Percentiles rank a stretch among this genome's conserved stretches.
These are phyloP conservation scores for Squalus acanthias DNA, from an alignment of 2,797 vertebrate genomes.

Conservation along the genomic window DNA sequence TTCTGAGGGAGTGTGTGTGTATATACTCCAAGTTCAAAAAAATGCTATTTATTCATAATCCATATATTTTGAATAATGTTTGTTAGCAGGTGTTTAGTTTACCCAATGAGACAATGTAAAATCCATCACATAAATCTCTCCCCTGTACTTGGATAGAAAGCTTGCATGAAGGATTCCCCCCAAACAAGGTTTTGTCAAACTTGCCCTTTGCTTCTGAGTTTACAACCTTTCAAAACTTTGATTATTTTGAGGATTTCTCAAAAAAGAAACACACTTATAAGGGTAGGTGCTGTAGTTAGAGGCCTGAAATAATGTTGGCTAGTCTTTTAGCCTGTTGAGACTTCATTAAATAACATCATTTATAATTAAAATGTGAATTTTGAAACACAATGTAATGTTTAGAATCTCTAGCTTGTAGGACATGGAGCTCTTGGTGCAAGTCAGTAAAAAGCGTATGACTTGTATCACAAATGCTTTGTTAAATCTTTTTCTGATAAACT, in stretches of 20 bases:
- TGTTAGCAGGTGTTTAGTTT: conserved; percentile 14
- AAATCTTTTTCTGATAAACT: background rate
- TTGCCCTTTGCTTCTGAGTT: background rate
- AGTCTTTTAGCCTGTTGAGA: background rate
- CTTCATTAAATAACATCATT: background rate
- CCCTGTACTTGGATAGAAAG: background rate
- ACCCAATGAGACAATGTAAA: background rate
- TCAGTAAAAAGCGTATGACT: background rate
- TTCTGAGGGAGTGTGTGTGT: too few species aligned
- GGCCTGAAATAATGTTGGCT: background rate
- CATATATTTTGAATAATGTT: background rate
- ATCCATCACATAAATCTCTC: background rate
- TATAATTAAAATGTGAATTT: background rate
- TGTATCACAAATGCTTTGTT: background rate
- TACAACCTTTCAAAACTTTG: background rate
- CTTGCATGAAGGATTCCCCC: background rate
- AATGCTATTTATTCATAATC: background rate
- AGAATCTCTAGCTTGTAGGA: background rate
- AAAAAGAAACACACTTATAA: background rate
- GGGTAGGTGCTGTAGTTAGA: background rate
- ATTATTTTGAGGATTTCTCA: background rate
- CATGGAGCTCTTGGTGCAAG: background rate
- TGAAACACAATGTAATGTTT: background rate
- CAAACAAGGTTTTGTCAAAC: too few species aligned
- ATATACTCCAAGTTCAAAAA: background rate